Base-by-base conservation (phyloP, 2,888 invertebrate genomes). In the Megastigmus dorsalis region DNA sequence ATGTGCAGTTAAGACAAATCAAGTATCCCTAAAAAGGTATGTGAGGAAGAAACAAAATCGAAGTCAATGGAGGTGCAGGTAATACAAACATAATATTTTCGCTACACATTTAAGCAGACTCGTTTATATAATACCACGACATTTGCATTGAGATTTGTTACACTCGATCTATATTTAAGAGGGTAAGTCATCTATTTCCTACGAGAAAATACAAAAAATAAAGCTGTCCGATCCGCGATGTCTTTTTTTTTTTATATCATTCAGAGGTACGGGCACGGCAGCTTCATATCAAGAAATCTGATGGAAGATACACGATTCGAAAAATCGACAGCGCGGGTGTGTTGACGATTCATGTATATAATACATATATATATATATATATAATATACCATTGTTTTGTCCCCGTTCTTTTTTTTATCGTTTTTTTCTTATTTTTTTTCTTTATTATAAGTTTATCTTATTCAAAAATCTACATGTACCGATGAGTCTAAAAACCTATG, bases 121-220 rank as follows among this genome's bases (percentile, higher is more conserved):
- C 18, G 15, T 38, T n/a, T 38, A 43, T 4, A n/a, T 55, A 15
- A n/a, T n/a, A 48, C 13, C n/a, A n/a, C 5, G 13, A 50, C n/a
- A n/a, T 26, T 54, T 33, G 28, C 0, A 30, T 28, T 55, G 30
- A 45, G 45, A 33, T 26, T 45, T 2, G 15, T 23, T 67, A 67
- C 43, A 55, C 3, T 55, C 33, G 48, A 38, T 67, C 57, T 43
- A 54, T 54, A 48, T 28, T 59, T 52, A 43, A 69, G 38, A 48
- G 50, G 28, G 20, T 26, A 50, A 66, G 28, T 36, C 30, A 18
- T 6, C 45, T 62, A 60, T 38, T 57, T 38, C 28, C 63, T 74
- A 74, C 55, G 52, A 74, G 50, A 59, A 63, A 63, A 70, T 75
- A 70, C 63, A 70, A 71, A 71, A 75, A 71, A 71, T 75, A 75